A percentile compares a stretch with the other conserved stretches of the same genome.
These are phyloP conservation scores for Ophthalmolycus amberensis DNA, from an alignment of 2,113 vertebrate species.

Conservation along the genomic window DNA sequence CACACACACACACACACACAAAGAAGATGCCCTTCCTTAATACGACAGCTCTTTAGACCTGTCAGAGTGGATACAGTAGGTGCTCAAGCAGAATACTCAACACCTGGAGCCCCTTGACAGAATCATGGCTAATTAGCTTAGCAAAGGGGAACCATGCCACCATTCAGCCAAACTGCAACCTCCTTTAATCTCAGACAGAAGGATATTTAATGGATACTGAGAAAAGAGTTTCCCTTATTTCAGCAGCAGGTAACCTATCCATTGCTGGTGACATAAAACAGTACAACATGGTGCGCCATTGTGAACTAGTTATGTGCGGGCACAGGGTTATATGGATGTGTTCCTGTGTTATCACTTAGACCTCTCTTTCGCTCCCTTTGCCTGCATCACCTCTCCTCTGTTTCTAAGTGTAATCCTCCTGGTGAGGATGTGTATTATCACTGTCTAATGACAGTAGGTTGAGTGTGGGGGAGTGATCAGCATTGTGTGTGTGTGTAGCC, in stretches of 20 bases:
- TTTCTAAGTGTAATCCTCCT: slow-evolving; percentile 70
- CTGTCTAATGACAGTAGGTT: slow-evolving; percentile 74
- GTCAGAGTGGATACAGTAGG: slow-evolving; percentile 30
- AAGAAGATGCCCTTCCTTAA: neutral
- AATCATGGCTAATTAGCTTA: slow-evolving; percentile 71
- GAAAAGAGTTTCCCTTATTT: slow-evolving; percentile 31
- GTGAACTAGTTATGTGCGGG: slow-evolving; percentile 38
- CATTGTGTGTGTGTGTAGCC: slow-evolving; percentile 72
- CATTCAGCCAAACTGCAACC: slow-evolving; percentile 47
- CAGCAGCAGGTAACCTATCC: slow-evolving; percentile 36
- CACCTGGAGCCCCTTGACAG: slow-evolving; percentile 73
- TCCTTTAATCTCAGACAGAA: slow-evolving; percentile 51
- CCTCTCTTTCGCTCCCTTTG: slow-evolving; percentile 37
- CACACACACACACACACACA: neutral
- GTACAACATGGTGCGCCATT: slow-evolving; percentile 23
- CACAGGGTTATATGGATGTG: slow-evolving; percentile 30
- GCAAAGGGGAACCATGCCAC: slow-evolving; percentile 46
- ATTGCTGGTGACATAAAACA: slow-evolving; percentile 27
- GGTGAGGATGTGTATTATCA: slow-evolving; percentile 70
- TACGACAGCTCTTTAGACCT: neutral
- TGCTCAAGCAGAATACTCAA: slow-evolving; percentile 53
- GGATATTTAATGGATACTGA: slow-evolving; percentile 44
- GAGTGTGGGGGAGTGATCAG: slow-evolving; percentile 67
- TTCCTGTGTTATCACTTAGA: slow-evolving; percentile 34
- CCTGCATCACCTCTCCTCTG: slow-evolving; percentile 49